These are phyloP conservation scores for Varecia variegata DNA, from an alignment of 2,797 vertebrate genomes.

Conservation along the genomic window DNA sequence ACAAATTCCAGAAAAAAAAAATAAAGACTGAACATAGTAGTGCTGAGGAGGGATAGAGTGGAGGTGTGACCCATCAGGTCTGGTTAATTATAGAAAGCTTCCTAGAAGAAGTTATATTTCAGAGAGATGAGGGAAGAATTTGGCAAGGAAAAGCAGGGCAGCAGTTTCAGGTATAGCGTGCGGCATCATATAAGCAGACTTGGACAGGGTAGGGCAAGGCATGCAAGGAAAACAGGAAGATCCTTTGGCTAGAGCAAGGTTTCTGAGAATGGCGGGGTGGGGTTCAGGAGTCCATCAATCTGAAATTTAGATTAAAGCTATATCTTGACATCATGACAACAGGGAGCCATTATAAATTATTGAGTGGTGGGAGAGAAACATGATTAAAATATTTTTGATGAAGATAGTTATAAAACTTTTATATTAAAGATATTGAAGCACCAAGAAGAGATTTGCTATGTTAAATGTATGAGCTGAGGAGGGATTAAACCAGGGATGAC, in stretches of 20 bases:
- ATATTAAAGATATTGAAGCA: neutral
- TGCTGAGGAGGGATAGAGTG: neutral
- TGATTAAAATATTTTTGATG: conserved; percentile 26
- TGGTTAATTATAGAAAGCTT: neutral
- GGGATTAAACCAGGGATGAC: neutral
- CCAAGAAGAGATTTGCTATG: neutral
- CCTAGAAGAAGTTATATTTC: neutral
- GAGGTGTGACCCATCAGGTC: neutral
- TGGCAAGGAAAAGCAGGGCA: neutral
- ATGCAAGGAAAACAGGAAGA: neutral
- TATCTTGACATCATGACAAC: neutral
- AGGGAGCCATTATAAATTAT: neutral
- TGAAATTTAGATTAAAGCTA: conserved; percentile 16
- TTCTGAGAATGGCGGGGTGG: neutral
- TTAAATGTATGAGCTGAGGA: neutral
- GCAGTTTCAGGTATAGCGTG: neutral
- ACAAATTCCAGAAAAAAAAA: neutral
- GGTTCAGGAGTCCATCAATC: neutral
- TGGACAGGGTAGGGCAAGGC: neutral
- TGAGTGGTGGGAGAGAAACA: neutral
- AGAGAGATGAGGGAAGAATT: neutral
- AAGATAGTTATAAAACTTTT: neutral
- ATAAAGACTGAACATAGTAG: neutral
- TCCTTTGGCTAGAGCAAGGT: neutral
- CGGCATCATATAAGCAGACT: neutral